A percentile compares a stretch with the other conserved stretches of the same genome.
phyloP scores from a whole-genome alignment of 2,113 vertebrate genomes.

The Lamprotornis superbus region DNA sequence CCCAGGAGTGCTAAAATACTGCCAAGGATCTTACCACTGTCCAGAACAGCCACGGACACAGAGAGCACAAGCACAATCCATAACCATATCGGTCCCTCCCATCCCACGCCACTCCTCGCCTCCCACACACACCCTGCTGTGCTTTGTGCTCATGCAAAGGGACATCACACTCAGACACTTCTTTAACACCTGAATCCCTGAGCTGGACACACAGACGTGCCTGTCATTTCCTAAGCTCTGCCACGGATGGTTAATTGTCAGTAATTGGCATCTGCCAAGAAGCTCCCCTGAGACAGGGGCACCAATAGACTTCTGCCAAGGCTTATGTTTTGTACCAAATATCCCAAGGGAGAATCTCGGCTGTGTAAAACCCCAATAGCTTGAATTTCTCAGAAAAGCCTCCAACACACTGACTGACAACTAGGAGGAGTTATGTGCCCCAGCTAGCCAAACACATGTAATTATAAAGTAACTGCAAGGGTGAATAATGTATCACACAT shows the following conservation, averaged over 20 bases:
- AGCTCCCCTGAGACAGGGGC: neutral
- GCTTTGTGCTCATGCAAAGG: neutral
- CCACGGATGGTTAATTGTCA: neutral
- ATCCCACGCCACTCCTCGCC: rapidly evolving
- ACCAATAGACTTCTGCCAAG: neutral
- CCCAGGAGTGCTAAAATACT: neutral
- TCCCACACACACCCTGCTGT: neutral
- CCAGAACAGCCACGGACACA: neutral
- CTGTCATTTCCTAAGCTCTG: neutral
- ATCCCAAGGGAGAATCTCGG: neutral
- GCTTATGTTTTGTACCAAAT: neutral
- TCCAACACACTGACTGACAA: neutral
- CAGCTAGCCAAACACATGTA: neutral
- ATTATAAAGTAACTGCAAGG: neutral
- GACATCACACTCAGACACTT: neutral
- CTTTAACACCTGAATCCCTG: neutral
- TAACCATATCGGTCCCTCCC: neutral
- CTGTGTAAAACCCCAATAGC: rapidly evolving
- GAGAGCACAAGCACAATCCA: rapidly evolving
- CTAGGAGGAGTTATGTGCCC: neutral
- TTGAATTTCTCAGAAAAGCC: neutral
- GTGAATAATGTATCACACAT: constrained; percentile 28
- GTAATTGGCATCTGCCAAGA: neutral
- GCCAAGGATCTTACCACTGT: neutral
- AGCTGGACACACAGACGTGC: neutral